Evolutionary conservation across 30 jellyfish, hydroid and myxozoan species (phyloP).

Genomic region (Aurelia aurita): DNA sequence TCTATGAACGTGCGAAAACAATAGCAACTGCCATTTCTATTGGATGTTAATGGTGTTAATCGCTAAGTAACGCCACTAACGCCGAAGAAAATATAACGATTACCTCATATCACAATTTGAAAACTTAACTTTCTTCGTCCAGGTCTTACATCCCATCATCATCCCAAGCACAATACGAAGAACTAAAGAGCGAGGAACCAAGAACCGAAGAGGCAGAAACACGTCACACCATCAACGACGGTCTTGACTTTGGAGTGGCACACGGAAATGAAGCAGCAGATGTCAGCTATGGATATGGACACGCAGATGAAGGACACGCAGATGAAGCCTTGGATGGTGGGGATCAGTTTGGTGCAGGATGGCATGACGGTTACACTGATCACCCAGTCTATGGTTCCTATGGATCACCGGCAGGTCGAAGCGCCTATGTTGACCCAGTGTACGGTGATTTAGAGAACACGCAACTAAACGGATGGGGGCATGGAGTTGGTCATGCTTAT

Average conservation of each 20-base stretch:
- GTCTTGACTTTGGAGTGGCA: slow-evolving; percentile 46
- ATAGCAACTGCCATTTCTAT: too few species aligned
- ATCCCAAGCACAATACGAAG: not conserved
- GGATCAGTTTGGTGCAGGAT: slow-evolving; percentile 26
- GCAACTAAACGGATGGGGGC: slow-evolving; percentile 33
- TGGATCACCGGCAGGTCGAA: slow-evolving; percentile 26
- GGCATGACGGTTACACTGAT: slow-evolving; percentile 62
- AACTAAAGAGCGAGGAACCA: not conserved
- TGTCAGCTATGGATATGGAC: slow-evolving; percentile 4
- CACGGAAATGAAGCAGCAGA: slow-evolving; percentile 14
- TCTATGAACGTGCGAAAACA: too few species aligned
- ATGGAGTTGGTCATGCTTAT: slow-evolving; percentile 39
- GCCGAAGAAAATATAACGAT: too few species aligned
- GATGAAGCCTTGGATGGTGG: slow-evolving; percentile 15
- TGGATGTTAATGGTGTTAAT: too few species aligned
- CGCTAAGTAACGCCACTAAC: too few species aligned
- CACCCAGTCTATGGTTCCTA: slow-evolving; percentile 46
- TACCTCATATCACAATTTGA: too few species aligned
- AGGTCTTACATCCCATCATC: slow-evolving; percentile 49
- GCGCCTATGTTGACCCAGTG: slow-evolving; percentile 37
- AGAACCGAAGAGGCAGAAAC: slow-evolving; percentile 14
- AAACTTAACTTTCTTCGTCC: not conserved
- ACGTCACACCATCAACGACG: slow-evolving; percentile 34
- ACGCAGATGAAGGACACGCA: slow-evolving; percentile 5
- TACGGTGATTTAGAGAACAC: slow-evolving; percentile 35